Conservation (phyloP, 2,888 invertebrate genomes). For the Drosophila helvetica region DNA sequence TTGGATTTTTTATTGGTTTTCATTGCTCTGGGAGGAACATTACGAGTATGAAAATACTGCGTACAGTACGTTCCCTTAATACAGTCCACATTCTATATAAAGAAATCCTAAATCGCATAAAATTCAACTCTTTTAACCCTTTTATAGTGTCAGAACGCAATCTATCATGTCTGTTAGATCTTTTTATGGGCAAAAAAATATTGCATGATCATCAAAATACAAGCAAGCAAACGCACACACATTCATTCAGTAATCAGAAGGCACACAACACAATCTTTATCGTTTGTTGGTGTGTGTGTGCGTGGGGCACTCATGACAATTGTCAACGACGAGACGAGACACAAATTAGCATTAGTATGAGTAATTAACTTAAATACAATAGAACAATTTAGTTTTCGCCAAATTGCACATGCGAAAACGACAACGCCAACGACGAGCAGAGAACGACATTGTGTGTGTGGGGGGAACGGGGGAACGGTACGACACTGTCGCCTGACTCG, state of each 20-base stretch:
- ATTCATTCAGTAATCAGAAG: constrained; percentile 11
- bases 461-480: constrained; percentile 8
- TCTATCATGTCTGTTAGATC: not conserved
- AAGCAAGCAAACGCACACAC: constrained; percentile 2
- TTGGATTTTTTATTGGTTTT: not conserved
- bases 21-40: not conserved
- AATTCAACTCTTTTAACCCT: not conserved
- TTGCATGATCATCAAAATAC: not conserved
- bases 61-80: not conserved
- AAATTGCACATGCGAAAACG: constrained; percentile 65
- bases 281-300: constrained; percentile 8
- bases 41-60: not conserved
- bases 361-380: constrained; percentile 80
- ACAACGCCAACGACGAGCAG: constrained; percentile 12
- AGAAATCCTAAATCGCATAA: too few relatives aligned
- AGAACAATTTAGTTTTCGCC: constrained; percentile 74
- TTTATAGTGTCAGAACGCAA: too few relatives aligned
- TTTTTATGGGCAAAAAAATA: not conserved
- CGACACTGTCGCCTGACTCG: constrained; percentile 25
- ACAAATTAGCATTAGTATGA: constrained; percentile 77
- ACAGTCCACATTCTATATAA: not conserved
- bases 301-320: constrained; percentile 52
- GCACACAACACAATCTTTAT: constrained; percentile 13
- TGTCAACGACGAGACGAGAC: constrained; percentile 47
- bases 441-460: constrained; percentile 9